A percentile compares a stretch with the other conserved stretches of the same genome.
phyloP scores from a whole-genome alignment of 2,888 invertebrate species.

The Cephus spinipes region DNA sequence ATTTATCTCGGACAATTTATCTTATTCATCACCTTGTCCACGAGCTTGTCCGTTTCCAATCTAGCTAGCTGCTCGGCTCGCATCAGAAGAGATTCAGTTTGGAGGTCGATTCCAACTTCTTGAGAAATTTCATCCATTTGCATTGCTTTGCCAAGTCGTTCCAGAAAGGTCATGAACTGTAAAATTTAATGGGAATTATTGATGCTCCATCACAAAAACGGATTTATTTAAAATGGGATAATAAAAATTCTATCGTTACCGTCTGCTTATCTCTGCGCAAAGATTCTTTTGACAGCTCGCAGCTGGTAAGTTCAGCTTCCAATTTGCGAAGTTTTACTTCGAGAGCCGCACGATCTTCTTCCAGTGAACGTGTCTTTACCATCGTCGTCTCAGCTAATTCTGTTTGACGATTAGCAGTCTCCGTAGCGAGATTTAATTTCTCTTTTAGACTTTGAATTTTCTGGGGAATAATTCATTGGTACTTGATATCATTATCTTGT shows the following conservation, averaged over 20 bases:
- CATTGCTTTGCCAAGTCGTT: slow-evolving; percentile 83
- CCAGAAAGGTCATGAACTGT: slow-evolving; percentile 85
- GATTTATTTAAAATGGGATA: background rate
- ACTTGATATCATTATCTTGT: background rate
- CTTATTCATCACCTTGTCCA: slow-evolving; percentile 77
- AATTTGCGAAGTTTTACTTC: slow-evolving; percentile 82
- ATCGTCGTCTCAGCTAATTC: slow-evolving; percentile 60
- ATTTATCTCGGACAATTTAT: background rate
- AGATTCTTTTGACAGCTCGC: slow-evolving; percentile 79
- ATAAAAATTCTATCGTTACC: slow-evolving; percentile 45
- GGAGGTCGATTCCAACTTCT: slow-evolving; percentile 84
- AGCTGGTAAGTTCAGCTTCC: slow-evolving; percentile 82
- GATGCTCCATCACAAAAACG: background rate
- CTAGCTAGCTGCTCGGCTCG: slow-evolving; percentile 87
- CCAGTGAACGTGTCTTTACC: slow-evolving; percentile 72
- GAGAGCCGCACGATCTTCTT: slow-evolving; percentile 80
- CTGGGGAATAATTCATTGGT: slow-evolving; percentile 64
- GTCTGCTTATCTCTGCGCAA: slow-evolving; percentile 82
- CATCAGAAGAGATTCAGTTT: slow-evolving; percentile 85
- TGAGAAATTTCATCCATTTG: slow-evolving; percentile 87
- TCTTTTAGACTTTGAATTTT: slow-evolving; percentile 83
- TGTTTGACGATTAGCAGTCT: slow-evolving; percentile 77
- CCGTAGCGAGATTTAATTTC: slow-evolving; percentile 78
- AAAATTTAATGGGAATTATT: slow-evolving; percentile 40
- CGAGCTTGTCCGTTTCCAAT: slow-evolving; percentile 84